phyloP scores from a whole-genome alignment of 2,888 invertebrate genomes.

The Agonum fuliginosum region DNA sequence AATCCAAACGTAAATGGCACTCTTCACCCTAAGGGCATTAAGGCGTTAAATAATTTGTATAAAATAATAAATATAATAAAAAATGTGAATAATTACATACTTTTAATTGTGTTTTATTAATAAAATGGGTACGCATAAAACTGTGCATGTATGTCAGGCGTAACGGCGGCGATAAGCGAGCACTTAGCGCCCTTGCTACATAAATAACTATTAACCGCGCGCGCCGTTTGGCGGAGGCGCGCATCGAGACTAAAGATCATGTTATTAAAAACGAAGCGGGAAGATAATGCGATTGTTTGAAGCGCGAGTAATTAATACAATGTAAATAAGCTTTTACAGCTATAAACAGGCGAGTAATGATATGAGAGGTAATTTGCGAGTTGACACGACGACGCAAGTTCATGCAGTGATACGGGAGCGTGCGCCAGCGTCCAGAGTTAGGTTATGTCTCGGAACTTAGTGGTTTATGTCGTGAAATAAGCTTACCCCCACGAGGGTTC shows the following conservation, averaged over 20 bases:
- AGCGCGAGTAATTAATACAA: constrained; percentile 24
- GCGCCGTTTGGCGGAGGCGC: constrained; percentile 19
- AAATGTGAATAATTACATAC: too few relatives aligned
- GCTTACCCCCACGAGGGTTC: constrained; percentile 58
- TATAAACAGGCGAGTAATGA: constrained; percentile 31
- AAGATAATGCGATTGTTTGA: constrained; percentile 25
- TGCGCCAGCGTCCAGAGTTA: constrained; percentile 43
- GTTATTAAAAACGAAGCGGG: constrained; percentile 32
- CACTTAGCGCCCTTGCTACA: too few relatives aligned
- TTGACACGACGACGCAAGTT: constrained; percentile 1
- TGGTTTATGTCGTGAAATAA: constrained; percentile 60
- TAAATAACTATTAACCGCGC: too few relatives aligned
- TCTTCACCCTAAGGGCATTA: too few relatives aligned
- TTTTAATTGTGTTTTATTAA: too few relatives aligned
- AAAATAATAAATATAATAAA: too few relatives aligned
- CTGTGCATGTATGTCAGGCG: too few relatives aligned
- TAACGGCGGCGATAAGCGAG: too few relatives aligned
- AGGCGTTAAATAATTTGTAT: too few relatives aligned
- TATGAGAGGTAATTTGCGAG: constrained; percentile 38
- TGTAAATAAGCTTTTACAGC: constrained; percentile 43
- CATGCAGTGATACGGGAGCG: neutral
- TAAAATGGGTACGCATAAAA: too few relatives aligned
- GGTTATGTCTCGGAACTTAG: constrained; percentile 60
- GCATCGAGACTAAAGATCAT: neutral
- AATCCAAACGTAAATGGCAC: too few relatives aligned